phyloP scores from a whole-genome alignment of 2,888 invertebrate species.

The Scaptomyza reducta region DNA sequence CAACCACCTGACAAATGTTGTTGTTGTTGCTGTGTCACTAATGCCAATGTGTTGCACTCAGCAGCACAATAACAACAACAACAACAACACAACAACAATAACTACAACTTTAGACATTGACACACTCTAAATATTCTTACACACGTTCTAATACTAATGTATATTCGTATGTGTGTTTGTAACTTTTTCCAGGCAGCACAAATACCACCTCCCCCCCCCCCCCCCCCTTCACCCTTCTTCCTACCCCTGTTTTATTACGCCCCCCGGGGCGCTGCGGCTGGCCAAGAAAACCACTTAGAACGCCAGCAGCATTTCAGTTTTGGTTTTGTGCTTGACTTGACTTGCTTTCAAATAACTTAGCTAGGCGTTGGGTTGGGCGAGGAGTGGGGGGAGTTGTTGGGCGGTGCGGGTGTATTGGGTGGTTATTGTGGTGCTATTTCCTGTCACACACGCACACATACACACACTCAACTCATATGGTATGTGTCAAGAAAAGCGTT shows the following conservation, averaged over 20 bases:
- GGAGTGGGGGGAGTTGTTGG: background rate
- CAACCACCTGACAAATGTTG: conserved; percentile 47
- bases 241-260: too few relatives aligned
- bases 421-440: conserved; percentile 33
- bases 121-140: conserved; percentile 31
- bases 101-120: conserved; percentile 28
- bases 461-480: conserved; percentile 26
- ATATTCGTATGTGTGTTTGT: background rate
- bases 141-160: conserved; percentile 22
- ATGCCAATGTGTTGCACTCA: conserved; percentile 43
- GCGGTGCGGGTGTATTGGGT: conserved; percentile 12
- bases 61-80: conserved; percentile 26
- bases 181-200: conserved; percentile 16
- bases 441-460: conserved; percentile 45
- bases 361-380: background rate
- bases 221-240: too few relatives aligned
- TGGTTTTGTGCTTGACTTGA: conserved; percentile 72
- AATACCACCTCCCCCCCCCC: background rate
- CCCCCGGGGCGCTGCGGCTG: conserved; percentile 27
- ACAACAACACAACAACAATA: conserved; percentile 19
- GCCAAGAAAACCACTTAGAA: conserved; percentile 56
- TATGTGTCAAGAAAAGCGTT: conserved; percentile 67
- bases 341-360: conserved; percentile 62
- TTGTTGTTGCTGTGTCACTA: conserved; percentile 8
- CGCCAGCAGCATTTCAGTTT: conserved; percentile 61